Evolutionary conservation across 2,797 vertebrate genomes (phyloP).

Genomic region (Molossus alvarezi): DNA sequence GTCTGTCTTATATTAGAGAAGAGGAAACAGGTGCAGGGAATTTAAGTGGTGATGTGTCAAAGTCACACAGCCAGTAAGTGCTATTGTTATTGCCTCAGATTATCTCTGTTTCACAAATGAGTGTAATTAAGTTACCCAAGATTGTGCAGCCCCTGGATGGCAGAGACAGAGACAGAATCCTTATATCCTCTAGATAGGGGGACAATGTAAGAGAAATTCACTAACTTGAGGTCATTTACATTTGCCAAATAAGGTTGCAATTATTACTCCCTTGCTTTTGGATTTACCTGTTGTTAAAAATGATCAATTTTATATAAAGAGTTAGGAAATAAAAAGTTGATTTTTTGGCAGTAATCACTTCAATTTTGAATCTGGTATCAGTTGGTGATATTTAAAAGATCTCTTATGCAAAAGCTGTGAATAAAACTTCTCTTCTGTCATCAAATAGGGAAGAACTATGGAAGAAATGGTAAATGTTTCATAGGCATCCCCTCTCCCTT

Average conservation of each 20-base stretch:
- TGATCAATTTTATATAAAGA: background rate
- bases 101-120: conserved; percentile 30
- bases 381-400: conserved; percentile 41
- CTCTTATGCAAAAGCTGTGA: background rate
- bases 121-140: conserved; percentile 53
- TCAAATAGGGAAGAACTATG: conserved; percentile 6
- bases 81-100: background rate
- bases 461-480: background rate
- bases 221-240: conserved; percentile 29
- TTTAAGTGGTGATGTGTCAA: conserved; percentile 30
- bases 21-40: conserved; percentile 56
- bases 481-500: background rate
- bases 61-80: background rate
- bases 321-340: background rate
- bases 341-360: background rate
- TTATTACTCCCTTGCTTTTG: conserved; percentile 18
- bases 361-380: conserved; percentile 45
- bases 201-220: background rate
- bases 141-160: background rate
- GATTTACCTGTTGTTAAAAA: background rate
- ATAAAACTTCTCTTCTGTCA: conserved; percentile 38
- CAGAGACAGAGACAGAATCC: conserved; percentile 34
- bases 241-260: background rate
- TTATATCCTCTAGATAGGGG: background rate
- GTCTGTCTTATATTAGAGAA: conserved; percentile 60